Percentiles rank a stretch among this genome's conserved stretches.
phyloP scores from a whole-genome alignment of 2,113 vertebrate species.

The Calonectris borealis region DNA sequence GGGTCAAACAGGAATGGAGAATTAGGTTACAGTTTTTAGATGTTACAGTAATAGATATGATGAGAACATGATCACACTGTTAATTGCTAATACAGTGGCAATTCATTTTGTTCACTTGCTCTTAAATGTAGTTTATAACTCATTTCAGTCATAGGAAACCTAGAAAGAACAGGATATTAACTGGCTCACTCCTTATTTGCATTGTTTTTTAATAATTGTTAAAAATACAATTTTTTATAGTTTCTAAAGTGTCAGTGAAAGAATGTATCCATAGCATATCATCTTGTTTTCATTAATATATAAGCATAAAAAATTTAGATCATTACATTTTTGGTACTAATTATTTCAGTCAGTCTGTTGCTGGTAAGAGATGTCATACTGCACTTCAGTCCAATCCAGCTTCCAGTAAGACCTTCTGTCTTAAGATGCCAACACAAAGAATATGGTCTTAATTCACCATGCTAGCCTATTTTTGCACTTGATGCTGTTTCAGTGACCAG shows the following conservation, averaged over 20 bases:
- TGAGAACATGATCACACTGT: neutral
- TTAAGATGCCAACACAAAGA: neutral
- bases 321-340: neutral
- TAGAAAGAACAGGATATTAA: neutral
- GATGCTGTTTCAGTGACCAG: neutral
- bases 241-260: neutral
- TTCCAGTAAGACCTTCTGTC: neutral
- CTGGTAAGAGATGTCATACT: neutral
- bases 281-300: neutral
- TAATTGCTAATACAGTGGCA: neutral
- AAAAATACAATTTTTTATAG: neutral
- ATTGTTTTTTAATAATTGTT: neutral
- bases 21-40: neutral
- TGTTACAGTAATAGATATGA: neutral
- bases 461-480: neutral
- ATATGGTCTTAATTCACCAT: neutral
- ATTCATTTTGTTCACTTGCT: neutral
- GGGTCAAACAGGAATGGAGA: neutral
- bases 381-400: neutral
- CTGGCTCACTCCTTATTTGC: neutral
- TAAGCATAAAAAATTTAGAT: neutral
- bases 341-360: neutral
- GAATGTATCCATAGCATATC: neutral
- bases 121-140: neutral
- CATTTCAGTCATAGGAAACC: neutral